These are phyloP conservation scores for Protonemura montana DNA, from an alignment of 2,888 invertebrate genomes.

Conservation along the genomic window DNA sequence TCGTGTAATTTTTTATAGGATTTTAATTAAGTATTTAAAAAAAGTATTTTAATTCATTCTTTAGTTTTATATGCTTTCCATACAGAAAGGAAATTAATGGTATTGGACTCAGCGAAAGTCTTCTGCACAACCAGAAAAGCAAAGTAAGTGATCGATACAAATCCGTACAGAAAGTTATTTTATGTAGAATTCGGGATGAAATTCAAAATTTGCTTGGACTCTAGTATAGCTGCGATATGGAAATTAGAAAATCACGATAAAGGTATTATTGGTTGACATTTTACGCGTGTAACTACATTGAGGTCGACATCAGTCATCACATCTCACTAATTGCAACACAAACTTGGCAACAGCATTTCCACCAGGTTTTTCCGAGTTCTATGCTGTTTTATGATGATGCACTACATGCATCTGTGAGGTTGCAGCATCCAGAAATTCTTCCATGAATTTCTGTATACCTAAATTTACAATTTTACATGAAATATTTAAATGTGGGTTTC, in stretches of 20 bases:
- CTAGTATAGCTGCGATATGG: neutral
- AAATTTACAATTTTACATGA: no score
- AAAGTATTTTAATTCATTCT: no score
- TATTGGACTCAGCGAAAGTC: no score
- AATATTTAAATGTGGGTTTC: no score
- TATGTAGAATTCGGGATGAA: no score
- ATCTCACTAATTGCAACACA: slow-evolving; percentile 26
- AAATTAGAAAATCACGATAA: neutral
- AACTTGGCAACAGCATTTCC: neutral
- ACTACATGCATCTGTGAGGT: neutral
- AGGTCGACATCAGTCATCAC: slow-evolving; percentile 24
- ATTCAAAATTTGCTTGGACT: neutral
- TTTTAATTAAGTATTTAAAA: neutral
- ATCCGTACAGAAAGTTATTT: no score
- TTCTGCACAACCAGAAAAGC: no score
- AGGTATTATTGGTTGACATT: neutral
- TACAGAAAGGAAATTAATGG: no score
- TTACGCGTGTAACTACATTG: slow-evolving; percentile 3
- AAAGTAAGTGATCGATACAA: no score
- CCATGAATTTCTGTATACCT: no score
- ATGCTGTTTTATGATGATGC: neutral
- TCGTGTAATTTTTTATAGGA: neutral
- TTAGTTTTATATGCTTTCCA: no score
- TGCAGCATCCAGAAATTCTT: no score
- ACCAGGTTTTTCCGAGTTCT: neutral